Percentiles rank a stretch among this genome's conserved stretches.
Conservation (phyloP, 2,113 vertebrate genomes). For the Pelmatolapia mariae region DNA sequence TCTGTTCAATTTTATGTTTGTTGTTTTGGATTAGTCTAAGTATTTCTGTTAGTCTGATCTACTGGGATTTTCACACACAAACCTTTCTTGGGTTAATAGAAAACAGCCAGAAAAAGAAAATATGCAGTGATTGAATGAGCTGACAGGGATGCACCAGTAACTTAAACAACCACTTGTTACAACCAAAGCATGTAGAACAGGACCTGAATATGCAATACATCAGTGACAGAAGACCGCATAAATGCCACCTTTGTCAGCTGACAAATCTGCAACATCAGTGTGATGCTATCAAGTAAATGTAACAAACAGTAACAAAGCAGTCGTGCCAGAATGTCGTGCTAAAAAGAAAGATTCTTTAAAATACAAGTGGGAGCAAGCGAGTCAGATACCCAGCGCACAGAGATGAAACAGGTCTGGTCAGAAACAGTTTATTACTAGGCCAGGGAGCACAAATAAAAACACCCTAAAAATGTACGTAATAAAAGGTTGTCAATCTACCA, state of each 20-base stretch:
- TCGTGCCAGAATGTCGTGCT: too few species aligned
- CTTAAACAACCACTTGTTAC: not conserved
- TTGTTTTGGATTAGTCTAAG: not conserved
- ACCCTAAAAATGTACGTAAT: too few species aligned
- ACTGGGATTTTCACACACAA: not conserved
- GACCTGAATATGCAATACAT: not conserved
- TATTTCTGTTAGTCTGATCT: not conserved
- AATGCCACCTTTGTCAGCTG: not conserved
- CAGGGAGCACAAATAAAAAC: too few species aligned
- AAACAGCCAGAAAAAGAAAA: not conserved
- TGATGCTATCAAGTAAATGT: not conserved
- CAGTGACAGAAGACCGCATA: fast-evolving
- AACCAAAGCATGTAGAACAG: not conserved
- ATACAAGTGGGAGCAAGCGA: too few species aligned
- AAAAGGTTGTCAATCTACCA: too few species aligned
- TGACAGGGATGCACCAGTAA: not conserved
- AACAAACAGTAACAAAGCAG: too few species aligned
- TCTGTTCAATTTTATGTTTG: not conserved
- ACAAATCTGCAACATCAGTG: not conserved
- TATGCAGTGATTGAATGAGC: not conserved
- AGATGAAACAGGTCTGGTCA: too few species aligned
- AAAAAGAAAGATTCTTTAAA: too few species aligned
- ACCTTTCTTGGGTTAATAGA: not conserved
- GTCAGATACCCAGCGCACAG: too few species aligned
- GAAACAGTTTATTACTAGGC: too few species aligned